Evolutionary conservation across 2,888 invertebrate genomes (phyloP).

Genomic region (Cheilosia variabilis): DNA sequence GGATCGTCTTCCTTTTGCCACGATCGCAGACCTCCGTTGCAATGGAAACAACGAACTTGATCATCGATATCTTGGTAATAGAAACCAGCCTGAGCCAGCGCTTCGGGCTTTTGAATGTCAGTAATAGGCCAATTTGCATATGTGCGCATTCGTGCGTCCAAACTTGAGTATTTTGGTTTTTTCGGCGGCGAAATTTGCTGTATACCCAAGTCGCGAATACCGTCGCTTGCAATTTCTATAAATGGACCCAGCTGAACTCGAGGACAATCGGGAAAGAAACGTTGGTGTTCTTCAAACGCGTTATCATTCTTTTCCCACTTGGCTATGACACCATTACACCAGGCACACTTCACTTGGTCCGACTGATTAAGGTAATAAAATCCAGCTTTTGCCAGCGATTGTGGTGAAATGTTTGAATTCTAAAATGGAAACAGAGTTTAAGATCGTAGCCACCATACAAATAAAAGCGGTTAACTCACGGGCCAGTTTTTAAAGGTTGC

Average conservation of each 20-base stretch:
- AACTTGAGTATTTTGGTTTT: conserved; percentile 88
- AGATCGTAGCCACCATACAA: no score
- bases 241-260: conserved; percentile 83
- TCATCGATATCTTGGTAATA: conserved; percentile 91
- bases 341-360: conserved; percentile 91
- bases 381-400: conserved; percentile 91
- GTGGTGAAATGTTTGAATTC: conserved; percentile 86
- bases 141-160: conserved; percentile 88
- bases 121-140: conserved; percentile 91
- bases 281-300: conserved; percentile 91
- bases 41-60: conserved; percentile 94
- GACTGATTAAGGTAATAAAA: conserved; percentile 91
- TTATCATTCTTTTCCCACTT: conserved; percentile 93
- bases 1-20: conserved; percentile 96
- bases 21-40: conserved; percentile 94
- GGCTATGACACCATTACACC: conserved; percentile 90
- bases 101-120: conserved; percentile 89
- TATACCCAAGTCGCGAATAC: conserved; percentile 85
- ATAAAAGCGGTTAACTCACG: conserved; percentile 82
- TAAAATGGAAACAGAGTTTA: conserved; percentile 75
- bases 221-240: conserved; percentile 83
- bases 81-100: conserved; percentile 94
- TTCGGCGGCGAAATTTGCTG: conserved; percentile 85
- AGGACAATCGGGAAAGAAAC: conserved; percentile 92
- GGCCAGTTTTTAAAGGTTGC: conserved; percentile 91